Evolutionary conservation across 2,797 vertebrate species (phyloP), one percentile per base, ranked within the genome.

Genomic region (Pipistrellus nathusii): DNA sequence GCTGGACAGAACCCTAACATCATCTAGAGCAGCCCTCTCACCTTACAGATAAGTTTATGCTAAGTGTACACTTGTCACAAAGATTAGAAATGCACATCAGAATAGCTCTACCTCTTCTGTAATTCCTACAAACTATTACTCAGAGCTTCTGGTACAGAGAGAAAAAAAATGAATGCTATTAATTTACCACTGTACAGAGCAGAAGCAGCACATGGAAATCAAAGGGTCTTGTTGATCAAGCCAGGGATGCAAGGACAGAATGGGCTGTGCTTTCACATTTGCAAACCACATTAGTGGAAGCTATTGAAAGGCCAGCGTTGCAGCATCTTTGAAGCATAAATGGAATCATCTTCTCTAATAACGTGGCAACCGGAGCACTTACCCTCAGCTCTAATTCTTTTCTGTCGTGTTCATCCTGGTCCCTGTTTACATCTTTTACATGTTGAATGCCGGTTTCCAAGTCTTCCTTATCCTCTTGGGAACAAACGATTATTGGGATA

Each of bases 331-430:
- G 97, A 97, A 96, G 90, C 94, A 38, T 96, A 98, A 98, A 98
- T 97, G 94, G 87, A 97, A 97, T 97, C 95, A 97, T 98, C 96
- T 97, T 12, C 69, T 97, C 94, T 97, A 98, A 97, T 96, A 96
- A 95, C n/a, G 73, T 95, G 97, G 95, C 97, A 97, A 97, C 93
- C 97, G 90, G 96, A 97, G 98, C 96, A 98, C 98, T 98, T 98
- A 98, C 98, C 98, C 98, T 97, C 92, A 98, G 88, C 77, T 98
- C 98, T 97, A 98, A 97, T 98, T 98, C 98, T 96, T 98, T 98
- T 95, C 98, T 98, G 96, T 98, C 97, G 91, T 97, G 97, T 96
- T 97, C 97, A 1, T 94, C 96, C 46, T 96, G 94, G 88, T 97
- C 93, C 89, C 57, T 95, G 77, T 96, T 97, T 97, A 96, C 96